Evolutionary conservation across 2,113 vertebrate species (phyloP).

Genomic region (Campylorhamphus procurvoides): DNA sequence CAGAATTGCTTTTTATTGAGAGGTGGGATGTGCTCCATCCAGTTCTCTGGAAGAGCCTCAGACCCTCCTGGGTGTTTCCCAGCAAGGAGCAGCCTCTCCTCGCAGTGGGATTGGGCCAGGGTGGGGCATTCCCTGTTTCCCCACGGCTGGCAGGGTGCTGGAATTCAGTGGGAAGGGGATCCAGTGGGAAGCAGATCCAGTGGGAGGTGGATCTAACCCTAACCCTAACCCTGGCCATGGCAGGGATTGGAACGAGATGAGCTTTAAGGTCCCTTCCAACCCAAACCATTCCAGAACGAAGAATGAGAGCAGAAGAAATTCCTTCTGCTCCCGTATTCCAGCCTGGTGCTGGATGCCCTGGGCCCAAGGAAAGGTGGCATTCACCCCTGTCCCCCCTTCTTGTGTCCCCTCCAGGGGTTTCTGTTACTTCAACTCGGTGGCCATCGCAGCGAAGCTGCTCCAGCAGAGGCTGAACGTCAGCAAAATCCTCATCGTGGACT

Average conservation of each 20-base stretch:
- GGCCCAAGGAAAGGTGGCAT: neutral
- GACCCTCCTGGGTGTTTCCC: neutral
- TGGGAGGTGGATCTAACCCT: neutral
- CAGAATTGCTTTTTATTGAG: neutral
- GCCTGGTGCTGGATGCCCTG: neutral
- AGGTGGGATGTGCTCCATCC: neutral
- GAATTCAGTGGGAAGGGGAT: neutral
- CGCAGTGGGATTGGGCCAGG: neutral
- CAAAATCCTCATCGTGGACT: constrained; percentile 98
- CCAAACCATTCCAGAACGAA: neutral
- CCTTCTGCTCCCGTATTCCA: neutral
- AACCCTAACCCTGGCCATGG: too few relatives aligned
- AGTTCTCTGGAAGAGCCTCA: neutral
- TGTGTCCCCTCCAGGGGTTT: constrained; percentile 87
- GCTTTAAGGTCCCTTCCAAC: neutral
- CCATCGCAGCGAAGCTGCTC: constrained; percentile 93
- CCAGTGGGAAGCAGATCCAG: neutral
- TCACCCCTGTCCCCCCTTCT: neutral
- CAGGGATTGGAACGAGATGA: neutral
- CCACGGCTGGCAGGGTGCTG: neutral
- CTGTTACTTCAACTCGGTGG: constrained; percentile 98
- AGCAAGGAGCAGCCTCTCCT: neutral
- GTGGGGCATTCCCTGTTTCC: neutral
- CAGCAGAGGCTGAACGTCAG: constrained; percentile 94
- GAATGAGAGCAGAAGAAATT: neutral